Evolutionary conservation across 2,113 vertebrate genomes (phyloP), one percentile per base, ranked within the genome.

Genomic region (Sus scrofa): DNA sequence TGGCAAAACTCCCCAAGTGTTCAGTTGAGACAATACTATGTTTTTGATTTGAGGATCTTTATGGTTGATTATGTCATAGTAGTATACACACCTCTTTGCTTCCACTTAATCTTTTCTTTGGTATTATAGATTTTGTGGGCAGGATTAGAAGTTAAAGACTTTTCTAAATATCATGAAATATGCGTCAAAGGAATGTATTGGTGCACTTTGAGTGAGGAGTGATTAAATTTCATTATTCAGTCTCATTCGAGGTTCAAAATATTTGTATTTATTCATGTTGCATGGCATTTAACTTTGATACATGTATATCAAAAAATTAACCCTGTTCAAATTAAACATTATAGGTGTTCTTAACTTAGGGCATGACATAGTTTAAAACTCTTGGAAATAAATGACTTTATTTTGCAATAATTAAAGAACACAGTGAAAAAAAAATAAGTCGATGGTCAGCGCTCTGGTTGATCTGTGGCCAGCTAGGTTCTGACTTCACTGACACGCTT

Each of bases 401-500:
- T 95, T 97, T 95, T 91, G 7, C 90, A 75, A 27, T 91, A 74
- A 86, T 91, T 93, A 79, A 84, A 39, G 54, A n/a, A 63, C 56
- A 71, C n/a, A 44, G 68, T 58, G 84, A 74, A 8, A n/a, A 62
- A 62, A 34, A 63, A 73, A 44, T 16, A 84, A 68, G 44, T 85
- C 94, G 93, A 62, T 7, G 90, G 96, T 83, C 96, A 3, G 0
- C 95, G 50, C 7, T 86, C 67, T 67, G 78, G 81, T 73, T 95
- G 98, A 98, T 96, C 96, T 87, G 67, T 73, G 97, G 96, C 97
- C 96, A 97, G 94, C 96, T 96, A 32, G 96, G 97, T 83, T 97
- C 98, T 96, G 62, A 98, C 96, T 98, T 98, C 96, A 79, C 97
- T 8, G 70, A 98, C 97, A 93, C 83, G 8, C 98, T 98, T 98